Conservation (phyloP, 2,888 invertebrate genomes). For the Lucinisca nassula region DNA sequence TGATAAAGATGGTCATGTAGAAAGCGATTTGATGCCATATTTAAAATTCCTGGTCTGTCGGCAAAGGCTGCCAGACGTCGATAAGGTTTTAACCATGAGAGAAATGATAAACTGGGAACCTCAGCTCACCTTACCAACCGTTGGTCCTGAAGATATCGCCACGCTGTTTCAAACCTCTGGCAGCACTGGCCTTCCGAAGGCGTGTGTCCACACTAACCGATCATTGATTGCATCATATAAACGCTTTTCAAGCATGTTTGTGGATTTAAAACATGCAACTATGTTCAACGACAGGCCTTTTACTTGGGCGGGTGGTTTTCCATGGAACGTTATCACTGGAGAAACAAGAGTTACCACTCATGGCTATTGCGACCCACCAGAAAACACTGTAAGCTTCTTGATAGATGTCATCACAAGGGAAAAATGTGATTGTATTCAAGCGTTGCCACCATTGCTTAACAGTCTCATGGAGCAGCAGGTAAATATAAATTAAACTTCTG, state of each 20-base stretch:
- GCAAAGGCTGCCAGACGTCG: neutral
- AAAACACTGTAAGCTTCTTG: neutral
- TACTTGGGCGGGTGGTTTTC: slow-evolving; percentile 25
- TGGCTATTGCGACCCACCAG: neutral
- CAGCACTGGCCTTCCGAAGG: slow-evolving; percentile 40
- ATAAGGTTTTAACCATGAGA: neutral
- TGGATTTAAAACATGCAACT: neutral
- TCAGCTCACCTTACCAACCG: neutral
- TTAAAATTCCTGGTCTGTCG: neutral
- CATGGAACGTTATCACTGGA: neutral
- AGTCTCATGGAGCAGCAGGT: slow-evolving; percentile 15
- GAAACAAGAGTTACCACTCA: neutral
- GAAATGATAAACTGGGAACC: neutral
- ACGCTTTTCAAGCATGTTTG: neutral
- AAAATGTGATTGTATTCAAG: neutral
- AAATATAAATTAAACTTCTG: too few relatives aligned
- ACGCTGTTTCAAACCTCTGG: slow-evolving; percentile 43
- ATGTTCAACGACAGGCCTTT: slow-evolving; percentile 23
- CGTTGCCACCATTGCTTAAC: slow-evolving; percentile 5
- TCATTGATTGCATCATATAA: neutral
- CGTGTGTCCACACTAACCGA: neutral
- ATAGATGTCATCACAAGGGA: slow-evolving; percentile 14
- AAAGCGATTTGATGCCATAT: neutral
- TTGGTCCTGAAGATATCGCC: slow-evolving; percentile 6
- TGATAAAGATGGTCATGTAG: neutral